Base-by-base conservation (phyloP, 2,888 invertebrate species). In the Drosophila mettleri region DNA sequence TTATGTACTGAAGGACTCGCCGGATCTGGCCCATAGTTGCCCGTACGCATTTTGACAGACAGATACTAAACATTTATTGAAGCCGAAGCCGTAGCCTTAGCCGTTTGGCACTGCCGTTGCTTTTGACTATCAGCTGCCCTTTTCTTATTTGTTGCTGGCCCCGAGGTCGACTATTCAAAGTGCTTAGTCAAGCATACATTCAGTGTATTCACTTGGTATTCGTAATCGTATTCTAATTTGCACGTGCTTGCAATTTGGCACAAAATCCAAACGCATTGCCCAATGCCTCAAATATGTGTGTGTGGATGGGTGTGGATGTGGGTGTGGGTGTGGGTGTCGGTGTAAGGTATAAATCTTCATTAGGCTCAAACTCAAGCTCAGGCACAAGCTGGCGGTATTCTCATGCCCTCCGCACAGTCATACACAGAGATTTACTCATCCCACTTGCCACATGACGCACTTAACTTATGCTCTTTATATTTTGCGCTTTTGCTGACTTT, bases 31-130 rank as follows among this genome's bases (percentile, higher is more conserved):
- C 33, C 45, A 27, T 18, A 46, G 33, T 34, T 41, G 36, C 31
- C 24, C 31, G 22, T 14, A 43, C 33, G 55, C 48, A 65, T 39
- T 52, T 52, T 41, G 69, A 24, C 52, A 31, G 45, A n/a, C 61
- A 76, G 77, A 88, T 74, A 88, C 82, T 84, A 83, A 84, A 86
- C 81, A 86, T 84, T 88, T 84, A 88, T 88, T 80, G 78, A 70
- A 79, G 80, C 65, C 75, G 53, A 63, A 63, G 66, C 22, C 57
- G 43, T 43, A 79, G 80, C 65, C 75, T 49, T 66, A 63, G 66
- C 22, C 57, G 43, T 43, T 43, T 43, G 43, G 43, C 43, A 27
- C 27, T 45, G 20, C 52, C 16, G 52, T 24, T 53, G 68, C 43
- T 66, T 34, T 46, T n/a, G n/a, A n/a, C n/a, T n/a, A n/a, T n/a